Conservation (phyloP, 2,113 vertebrate species). For the Polypterus senegalus region DNA sequence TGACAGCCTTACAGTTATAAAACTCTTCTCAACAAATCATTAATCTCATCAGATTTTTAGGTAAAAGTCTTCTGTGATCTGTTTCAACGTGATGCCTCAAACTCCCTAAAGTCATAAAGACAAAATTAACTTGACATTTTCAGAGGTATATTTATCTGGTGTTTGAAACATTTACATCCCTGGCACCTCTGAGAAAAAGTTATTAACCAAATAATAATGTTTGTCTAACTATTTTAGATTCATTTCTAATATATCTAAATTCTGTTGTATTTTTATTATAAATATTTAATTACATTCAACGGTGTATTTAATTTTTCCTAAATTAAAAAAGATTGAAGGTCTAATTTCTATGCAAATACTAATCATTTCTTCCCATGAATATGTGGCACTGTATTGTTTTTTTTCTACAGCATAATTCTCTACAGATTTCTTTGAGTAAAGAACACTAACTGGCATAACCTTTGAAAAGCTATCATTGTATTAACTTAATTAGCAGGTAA, state of each 20-base stretch:
- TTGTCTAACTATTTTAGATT: constrained; percentile 30
- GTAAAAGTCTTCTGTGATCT: constrained; percentile 1
- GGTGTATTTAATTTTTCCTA: constrained; percentile 38
- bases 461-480: too few relatives aligned
- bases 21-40: background rate
- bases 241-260: constrained; percentile 9
- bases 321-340: constrained; percentile 31
- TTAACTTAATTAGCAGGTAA: too few relatives aligned
- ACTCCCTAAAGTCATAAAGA: constrained; percentile 50
- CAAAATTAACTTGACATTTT: constrained; percentile 48
- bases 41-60: constrained; percentile 1
- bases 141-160: constrained; percentile 17
- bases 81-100: constrained; percentile 14
- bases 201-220: constrained; percentile 43
- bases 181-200: constrained; percentile 20
- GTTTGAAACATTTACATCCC: constrained; percentile 8
- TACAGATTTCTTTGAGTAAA: too few relatives aligned
- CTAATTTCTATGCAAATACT: constrained; percentile 60
- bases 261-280: constrained; percentile 32
- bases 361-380: constrained; percentile 50
- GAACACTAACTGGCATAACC: too few relatives aligned
- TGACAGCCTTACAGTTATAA: background rate
- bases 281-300: constrained; percentile 45
- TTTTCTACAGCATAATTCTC: background rate
- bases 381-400: background rate